Percentiles rank a stretch among this genome's conserved stretches.
phyloP scores from a whole-genome alignment of 1,140 invertebrate species.

The Bombus balteatus region DNA sequence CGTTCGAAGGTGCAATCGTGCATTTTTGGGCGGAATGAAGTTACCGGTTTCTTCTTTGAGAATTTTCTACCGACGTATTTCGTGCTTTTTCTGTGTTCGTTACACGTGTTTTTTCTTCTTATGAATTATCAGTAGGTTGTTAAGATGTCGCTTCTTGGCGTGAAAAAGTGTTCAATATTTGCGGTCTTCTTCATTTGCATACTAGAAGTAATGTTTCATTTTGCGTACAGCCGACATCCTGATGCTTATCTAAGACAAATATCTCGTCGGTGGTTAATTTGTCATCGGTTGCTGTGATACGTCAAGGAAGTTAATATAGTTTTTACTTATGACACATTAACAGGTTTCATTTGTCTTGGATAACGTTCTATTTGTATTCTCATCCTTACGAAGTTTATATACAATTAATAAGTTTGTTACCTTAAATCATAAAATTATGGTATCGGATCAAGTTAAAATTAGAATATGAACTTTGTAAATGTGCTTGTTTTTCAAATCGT shows the following conservation, averaged over 20 bases:
- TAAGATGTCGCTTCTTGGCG: background rate
- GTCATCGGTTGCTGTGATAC: background rate
- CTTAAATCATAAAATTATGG: no score
- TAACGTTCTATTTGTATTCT: no score
- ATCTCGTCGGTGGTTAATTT: background rate
- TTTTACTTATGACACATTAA: background rate
- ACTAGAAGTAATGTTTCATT: conserved; percentile 1
- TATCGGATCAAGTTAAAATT: no score
- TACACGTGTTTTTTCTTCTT: background rate
- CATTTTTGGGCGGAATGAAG: background rate
- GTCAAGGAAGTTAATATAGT: background rate
- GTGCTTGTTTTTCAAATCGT: no score
- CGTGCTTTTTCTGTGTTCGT: no score
- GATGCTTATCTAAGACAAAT: background rate
- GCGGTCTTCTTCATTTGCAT: background rate
- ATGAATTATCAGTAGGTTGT: background rate
- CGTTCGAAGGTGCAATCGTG: rapidly evolving
- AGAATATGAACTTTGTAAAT: no score
- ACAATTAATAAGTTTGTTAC: background rate
- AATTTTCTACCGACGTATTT: background rate
- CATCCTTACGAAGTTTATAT: background rate
- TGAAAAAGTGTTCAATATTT: conserved; percentile 8
- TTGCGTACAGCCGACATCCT: background rate
- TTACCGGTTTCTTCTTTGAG: background rate
- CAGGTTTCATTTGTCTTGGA: background rate